Evolutionary conservation across 2,797 vertebrate species (phyloP), one percentile per base, ranked within the genome.

Genomic region (Halcyon smyrnensis): DNA sequence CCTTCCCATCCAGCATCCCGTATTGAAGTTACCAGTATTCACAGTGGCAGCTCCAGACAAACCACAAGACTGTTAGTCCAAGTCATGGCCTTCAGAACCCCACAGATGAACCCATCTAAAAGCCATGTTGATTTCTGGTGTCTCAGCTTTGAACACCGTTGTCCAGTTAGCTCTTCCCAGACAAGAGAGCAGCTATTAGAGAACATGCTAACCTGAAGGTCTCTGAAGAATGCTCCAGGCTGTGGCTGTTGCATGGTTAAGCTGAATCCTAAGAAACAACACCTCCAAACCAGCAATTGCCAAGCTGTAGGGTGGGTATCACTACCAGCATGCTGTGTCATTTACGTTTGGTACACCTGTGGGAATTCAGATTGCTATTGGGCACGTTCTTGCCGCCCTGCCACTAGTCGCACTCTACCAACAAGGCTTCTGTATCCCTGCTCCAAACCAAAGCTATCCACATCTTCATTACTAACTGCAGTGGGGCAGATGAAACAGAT

Each of bases 41-140:
- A 92, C 76, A 94, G 75, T 64, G 82, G 95, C 67, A 91, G 82
- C 81, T 94, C 80, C 73, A 87, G 90, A 34, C 60, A 84, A 88
- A 70, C 50, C 80, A 74, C 37, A 34, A 53, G 32, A 43, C 56
- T 5, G 1, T 64, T 34, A 59, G 45, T 23, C 18, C 30, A 65
- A 69, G 32, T 3, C 59, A 5, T 6, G 20, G 83, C 57, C 56
- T 75, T 63, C 57, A 92, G 41, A 50, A 34, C 17, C 20, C 32
- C 19, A 30, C 0, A 2, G 62, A 54, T 11, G 30, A 82, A 73
- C 6, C 12, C 36, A 37, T 28, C 67, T 50, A 84, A 84, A 89
- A 86, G 46, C 43, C 25, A 32, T 2, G 17, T 3, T 2, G 39
- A 11, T 39, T 78, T 36, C 51, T 81, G 68, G 17, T n/a, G 77